These are phyloP conservation scores for Plagodis pulveraria DNA, from an alignment of 2,888 invertebrate genomes.

Conservation along the genomic window DNA sequence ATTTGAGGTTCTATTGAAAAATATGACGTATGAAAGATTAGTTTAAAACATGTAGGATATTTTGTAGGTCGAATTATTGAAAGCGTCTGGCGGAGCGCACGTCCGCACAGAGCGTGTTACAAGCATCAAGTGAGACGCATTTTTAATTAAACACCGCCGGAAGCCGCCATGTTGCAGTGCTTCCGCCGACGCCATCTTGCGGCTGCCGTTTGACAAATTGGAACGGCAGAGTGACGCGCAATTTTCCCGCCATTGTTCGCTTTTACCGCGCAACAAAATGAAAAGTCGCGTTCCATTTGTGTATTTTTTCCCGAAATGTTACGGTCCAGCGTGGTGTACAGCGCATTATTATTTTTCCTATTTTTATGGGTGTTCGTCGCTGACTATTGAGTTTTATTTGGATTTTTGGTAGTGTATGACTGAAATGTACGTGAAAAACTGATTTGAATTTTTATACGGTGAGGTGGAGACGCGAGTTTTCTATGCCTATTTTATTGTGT, in stretches of 20 bases:
- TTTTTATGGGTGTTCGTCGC: conserved; percentile 63
- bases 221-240: conserved; percentile 84
- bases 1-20: conserved; percentile 10
- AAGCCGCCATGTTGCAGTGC: conserved; percentile 73
- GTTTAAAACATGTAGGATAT: conserved; percentile 2
- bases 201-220: conserved; percentile 83
- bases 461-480: conserved; percentile 5
- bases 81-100: conserved; percentile 45
- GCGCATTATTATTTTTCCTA: conserved; percentile 54
- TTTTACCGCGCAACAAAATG: conserved; percentile 81
- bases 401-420: conserved; percentile 52
- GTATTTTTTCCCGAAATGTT: conserved; percentile 65
- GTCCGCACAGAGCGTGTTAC: conserved; percentile 54
- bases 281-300: conserved; percentile 77
- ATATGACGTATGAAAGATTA: conserved; percentile 11
- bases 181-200: conserved; percentile 80
- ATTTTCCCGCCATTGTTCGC: conserved; percentile 84
- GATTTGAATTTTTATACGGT: conserved; percentile 35
- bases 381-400: conserved; percentile 68
- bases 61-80: conserved; percentile 41
- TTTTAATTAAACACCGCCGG: conserved; percentile 81
- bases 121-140: conserved; percentile 76
- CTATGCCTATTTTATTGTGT: conserved; percentile 1
- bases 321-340: conserved; percentile 58
- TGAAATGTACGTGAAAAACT: conserved; percentile 41